Evolutionary conservation across 2,113 vertebrate species (phyloP).

Genomic region (Chlorocebus sabaeus): DNA sequence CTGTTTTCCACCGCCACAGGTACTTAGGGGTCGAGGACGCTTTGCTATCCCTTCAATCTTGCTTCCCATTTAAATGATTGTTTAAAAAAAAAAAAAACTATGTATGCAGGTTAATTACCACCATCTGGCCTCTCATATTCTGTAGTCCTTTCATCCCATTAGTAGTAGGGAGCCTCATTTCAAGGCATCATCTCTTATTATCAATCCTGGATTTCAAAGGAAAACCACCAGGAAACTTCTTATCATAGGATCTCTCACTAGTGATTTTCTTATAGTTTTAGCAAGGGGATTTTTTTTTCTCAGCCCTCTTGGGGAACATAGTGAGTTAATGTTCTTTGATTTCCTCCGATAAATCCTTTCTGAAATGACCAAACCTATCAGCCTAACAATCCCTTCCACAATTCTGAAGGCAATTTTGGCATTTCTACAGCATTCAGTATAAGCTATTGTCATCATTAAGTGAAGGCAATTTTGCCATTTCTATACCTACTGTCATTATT

Average conservation of each 20-base stretch:
- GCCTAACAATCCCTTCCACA: not conserved
- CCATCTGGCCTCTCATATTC: not conserved
- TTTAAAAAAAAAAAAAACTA: too few relatives aligned
- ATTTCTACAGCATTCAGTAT: not conserved
- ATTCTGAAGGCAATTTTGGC: not conserved
- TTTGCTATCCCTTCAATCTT: not conserved
- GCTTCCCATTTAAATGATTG: not conserved
- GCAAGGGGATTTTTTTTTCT: not conserved
- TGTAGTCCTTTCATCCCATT: not conserved
- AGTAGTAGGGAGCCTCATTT: not conserved
- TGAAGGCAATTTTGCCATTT: not conserved
- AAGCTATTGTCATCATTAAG: not conserved
- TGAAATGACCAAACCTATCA: not conserved
- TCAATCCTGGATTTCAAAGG: not conserved
- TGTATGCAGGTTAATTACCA: not conserved
- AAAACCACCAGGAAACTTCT: not conserved
- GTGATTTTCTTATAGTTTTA: not conserved
- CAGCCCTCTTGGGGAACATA: rapidly evolving
- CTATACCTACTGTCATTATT: not conserved
- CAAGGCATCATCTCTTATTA: not conserved
- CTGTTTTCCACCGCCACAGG: not conserved
- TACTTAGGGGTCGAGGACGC: not conserved
- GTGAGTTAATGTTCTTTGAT: not conserved
- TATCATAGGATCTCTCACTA: not conserved
- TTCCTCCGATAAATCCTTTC: not conserved